These are phyloP conservation scores for Astreopora myriophthalma DNA, from an alignment of 64 coral and sea anemone genomes.

Conservation along the genomic window DNA sequence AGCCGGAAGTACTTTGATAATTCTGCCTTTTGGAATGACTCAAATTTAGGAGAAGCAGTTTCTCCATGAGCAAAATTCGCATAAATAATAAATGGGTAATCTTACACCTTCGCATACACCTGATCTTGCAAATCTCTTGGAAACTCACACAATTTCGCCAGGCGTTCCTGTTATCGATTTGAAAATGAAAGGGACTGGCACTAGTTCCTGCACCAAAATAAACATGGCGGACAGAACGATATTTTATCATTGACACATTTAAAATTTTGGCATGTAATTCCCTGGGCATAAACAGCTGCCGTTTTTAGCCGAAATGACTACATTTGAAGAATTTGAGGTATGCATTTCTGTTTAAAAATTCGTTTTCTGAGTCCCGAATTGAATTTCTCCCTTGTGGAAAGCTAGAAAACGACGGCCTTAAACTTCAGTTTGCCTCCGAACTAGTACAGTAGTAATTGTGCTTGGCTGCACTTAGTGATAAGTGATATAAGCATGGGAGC, in stretches of 20 bases:
- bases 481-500: too few relatives aligned
- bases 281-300: not conserved
- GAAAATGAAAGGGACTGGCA: not conserved
- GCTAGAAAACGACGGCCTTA: too few relatives aligned
- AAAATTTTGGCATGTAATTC: not conserved
- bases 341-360: not conserved
- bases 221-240: conserved; percentile 44
- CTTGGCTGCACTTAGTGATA: too few relatives aligned
- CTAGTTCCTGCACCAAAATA: conserved; percentile 21
- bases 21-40: not conserved
- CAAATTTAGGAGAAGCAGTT: not conserved
- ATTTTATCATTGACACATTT: not conserved
- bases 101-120: not conserved
- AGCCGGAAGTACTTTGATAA: not conserved
- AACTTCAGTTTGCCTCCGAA: too few relatives aligned
- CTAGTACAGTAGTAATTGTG: too few relatives aligned
- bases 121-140: not conserved
- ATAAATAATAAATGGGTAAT: not conserved
- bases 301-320: conserved; percentile 27
- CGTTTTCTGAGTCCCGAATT: not conserved
- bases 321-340: conserved; percentile 91
- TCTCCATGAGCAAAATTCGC: not conserved
- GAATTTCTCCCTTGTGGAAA: too few relatives aligned
- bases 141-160: not conserved
- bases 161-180: conserved; percentile 8